Evolutionary conservation across 1,140 invertebrate species (phyloP).

Genomic region (Papilio helenus): DNA sequence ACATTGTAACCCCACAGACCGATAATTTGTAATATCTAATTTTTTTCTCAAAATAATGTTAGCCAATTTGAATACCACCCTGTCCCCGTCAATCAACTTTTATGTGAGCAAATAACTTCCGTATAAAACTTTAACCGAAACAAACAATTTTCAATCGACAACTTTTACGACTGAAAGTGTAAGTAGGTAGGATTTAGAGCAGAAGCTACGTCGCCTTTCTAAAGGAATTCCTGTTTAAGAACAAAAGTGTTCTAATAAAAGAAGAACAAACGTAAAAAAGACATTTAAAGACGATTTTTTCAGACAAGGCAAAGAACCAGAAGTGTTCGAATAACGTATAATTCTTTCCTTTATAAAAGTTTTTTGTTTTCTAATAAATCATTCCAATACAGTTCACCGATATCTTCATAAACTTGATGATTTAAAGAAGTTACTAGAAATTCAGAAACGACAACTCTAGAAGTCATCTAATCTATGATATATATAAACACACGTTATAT

Average conservation of each 20-base stretch:
- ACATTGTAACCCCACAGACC: no score
- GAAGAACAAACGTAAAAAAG: slow-evolving; percentile 34
- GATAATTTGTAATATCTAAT: no score
- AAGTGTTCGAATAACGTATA: slow-evolving; percentile 9
- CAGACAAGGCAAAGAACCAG: not conserved
- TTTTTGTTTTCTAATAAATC: not conserved
- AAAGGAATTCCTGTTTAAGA: slow-evolving; percentile 37
- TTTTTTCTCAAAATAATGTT: no score
- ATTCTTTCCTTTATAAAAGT: not conserved
- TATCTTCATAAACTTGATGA: no score
- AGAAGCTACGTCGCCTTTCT: slow-evolving; percentile 19
- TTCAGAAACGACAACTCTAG: not conserved
- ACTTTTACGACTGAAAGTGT: slow-evolving; percentile 34
- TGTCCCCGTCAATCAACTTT: no score
- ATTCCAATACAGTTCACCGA: not conserved
- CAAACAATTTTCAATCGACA: slow-evolving; percentile 28
- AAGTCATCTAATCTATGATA: no score
- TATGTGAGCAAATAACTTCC: not conserved
- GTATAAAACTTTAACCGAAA: not conserved
- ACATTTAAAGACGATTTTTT: slow-evolving; percentile 32
- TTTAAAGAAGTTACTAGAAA: no score
- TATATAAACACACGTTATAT: no score
- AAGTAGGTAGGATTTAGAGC: slow-evolving; percentile 26
- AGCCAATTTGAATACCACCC: no score
- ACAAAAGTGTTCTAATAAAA: slow-evolving; percentile 39